Evolutionary conservation across 2,797 vertebrate species (phyloP).

Genomic region (Catharus ustulatus): DNA sequence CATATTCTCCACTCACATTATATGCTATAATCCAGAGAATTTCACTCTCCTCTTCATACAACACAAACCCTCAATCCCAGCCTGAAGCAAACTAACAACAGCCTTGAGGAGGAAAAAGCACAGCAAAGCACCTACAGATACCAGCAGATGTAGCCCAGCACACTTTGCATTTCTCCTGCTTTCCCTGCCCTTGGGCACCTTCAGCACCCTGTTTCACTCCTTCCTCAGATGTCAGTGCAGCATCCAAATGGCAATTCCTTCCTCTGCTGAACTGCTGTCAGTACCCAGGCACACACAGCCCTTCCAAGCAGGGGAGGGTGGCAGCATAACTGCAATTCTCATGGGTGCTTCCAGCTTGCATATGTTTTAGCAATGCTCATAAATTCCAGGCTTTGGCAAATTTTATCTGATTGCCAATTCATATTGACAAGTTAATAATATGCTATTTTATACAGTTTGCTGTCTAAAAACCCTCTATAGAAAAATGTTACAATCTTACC

Average conservation of each 20-base stretch:
- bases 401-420: background rate
- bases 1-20: background rate
- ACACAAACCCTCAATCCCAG: background rate
- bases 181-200: background rate
- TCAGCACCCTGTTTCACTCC: background rate
- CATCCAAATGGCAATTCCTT: background rate
- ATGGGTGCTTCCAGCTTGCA: background rate
- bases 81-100: background rate
- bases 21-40: background rate
- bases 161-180: background rate
- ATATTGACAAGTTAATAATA: background rate
- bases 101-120: background rate
- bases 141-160: background rate
- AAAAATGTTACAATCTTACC: background rate
- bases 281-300: background rate
- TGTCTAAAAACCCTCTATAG: background rate
- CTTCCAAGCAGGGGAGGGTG: background rate
- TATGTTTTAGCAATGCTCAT: background rate
- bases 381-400: background rate
- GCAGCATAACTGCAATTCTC: background rate
- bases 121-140: background rate
- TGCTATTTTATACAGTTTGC: background rate
- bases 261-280: background rate
- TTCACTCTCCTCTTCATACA: background rate
- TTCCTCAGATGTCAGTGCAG: background rate